Percentiles rank a stretch among this genome's conserved stretches.
Conservation (phyloP, 2,797 vertebrate species). For the Neosilurus hyrtlii region DNA sequence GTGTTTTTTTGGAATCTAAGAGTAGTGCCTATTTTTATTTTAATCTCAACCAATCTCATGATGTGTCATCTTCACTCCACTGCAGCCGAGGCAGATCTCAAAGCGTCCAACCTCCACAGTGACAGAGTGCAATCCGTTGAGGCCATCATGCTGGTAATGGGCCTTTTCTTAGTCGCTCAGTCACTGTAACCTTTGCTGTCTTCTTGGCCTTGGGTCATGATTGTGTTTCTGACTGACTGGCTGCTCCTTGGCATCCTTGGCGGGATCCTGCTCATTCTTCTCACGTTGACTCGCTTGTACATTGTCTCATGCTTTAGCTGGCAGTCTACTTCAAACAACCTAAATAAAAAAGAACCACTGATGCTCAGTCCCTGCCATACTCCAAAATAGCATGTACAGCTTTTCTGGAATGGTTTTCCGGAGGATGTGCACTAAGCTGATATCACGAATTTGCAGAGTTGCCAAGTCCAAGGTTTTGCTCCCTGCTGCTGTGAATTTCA, state of each 20-base stretch:
- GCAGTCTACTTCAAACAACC: conserved; percentile 1
- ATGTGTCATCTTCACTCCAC: not conserved
- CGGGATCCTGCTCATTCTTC: not conserved
- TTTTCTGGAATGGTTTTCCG: not conserved
- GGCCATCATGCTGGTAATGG: conserved; percentile 46
- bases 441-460: not conserved
- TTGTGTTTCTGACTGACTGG: conserved; percentile 50
- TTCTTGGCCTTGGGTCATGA: conserved; percentile 34
- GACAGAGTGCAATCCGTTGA: conserved; percentile 22
- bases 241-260: conserved; percentile 19
- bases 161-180: conserved; percentile 42
- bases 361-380: not conserved
- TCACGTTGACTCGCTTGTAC: not conserved
- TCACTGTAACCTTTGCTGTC: conserved; percentile 48
- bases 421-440: not conserved
- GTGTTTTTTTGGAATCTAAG: not conserved
- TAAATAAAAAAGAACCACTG: not conserved
- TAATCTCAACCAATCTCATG: not conserved
- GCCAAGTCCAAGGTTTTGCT: not conserved
- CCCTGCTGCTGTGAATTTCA: not conserved
- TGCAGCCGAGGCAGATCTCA: not conserved
- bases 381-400: not conserved
- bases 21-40: not conserved
- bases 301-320: not conserved
- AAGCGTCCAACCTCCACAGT: not conserved